Base-by-base conservation (phyloP, 2,888 invertebrate species). In the Atrina japonica region DNA sequence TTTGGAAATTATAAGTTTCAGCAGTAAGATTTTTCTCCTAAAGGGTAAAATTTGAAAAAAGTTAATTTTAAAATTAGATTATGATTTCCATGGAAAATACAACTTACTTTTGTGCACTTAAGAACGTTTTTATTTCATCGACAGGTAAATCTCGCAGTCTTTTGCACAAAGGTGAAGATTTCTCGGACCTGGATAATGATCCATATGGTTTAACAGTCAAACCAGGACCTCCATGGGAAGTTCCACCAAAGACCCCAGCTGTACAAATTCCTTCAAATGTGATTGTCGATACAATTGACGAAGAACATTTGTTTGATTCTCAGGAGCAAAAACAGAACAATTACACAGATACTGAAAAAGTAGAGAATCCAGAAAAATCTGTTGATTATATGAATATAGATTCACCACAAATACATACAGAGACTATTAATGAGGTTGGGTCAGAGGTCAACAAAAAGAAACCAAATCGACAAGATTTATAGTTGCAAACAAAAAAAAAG, bases 131-230 rank as follows among this genome's bases (percentile, higher is more conserved):
- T 35, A 35, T n/a, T 52, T 7, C n/a, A 11, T 50, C 50, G 68
- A 5, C 71, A 83, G 83, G 83, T 40, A 80, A 83, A 30, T 86
- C 87, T 3, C 64, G 87, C 43, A 88, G 84, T 69, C 73, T 88
- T 41, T 74, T 88, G 30, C 82, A 81, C 29, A 79, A 81, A 41
- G 69, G 70, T 23, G 61, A 70, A 1, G 60, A 59, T 7, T 30
- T 66, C 21, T 49, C 75, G 40, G 75, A 75, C 16, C 70, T 66
- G 35, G 81, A 81, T 56, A 80, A 81, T 30, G 83, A 87, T 63
- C 87, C 87, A 3, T 87, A 87, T 47, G 86, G 87, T 6, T 41
- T 72, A n/a, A 83, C 82, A 21, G 35, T 75, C 21, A 78, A 77
- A 55, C 83, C 83, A 2, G 66, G 64, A 18, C 56, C 78, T n/a